Evolutionary conservation across 2,888 invertebrate species (phyloP), one percentile per base, ranked within the genome.

Genomic region (Pantelozetes paolii): DNA sequence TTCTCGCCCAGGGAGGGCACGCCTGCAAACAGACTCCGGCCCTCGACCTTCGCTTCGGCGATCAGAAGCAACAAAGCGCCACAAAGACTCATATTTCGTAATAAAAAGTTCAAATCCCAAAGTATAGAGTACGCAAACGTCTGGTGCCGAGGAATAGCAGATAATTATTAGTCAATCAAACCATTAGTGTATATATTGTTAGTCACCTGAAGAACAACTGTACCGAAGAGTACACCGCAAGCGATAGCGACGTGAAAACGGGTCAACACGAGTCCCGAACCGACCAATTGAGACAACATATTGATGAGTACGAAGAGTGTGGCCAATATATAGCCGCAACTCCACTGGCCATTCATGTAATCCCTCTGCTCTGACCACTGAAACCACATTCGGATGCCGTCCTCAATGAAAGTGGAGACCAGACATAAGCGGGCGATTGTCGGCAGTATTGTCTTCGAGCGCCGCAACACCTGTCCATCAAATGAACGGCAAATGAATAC

Each of bases 341-440:
- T 90, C 99, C 97, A 98, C 18, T 94, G 92, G 85, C 92, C 89
- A 82, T 95, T 90, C 94, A 98, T 97, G 83, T 96, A 98, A 82
- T 96, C 95, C 59, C 94, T 86, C 83, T 97, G 97, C 81, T 98
- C 96, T 73, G 88, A 88, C 97, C 97, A 98, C 83, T 99, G 99
- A 81, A 94, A 91, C 90, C 95, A 99, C 99, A 99, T 99, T 76
- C 99, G 89, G 76, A 99, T 87, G 1, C 99, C 99, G 86, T 99
- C 99, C 85, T 99, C 99, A 77, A 99, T 86, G 85, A 99, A 99
- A 79, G 99, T 99, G 79, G 96, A 94, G 82, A 99, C 95, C 76
- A 99, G 88, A 83, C 97, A 99, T 76, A 99, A 85, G 77, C 99
- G 88, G 18, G 98, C 98, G 79, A 96, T 87, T 78, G 96, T 96